phyloP scores from a whole-genome alignment of 2,888 invertebrate species.

The Unio delphinus region DNA sequence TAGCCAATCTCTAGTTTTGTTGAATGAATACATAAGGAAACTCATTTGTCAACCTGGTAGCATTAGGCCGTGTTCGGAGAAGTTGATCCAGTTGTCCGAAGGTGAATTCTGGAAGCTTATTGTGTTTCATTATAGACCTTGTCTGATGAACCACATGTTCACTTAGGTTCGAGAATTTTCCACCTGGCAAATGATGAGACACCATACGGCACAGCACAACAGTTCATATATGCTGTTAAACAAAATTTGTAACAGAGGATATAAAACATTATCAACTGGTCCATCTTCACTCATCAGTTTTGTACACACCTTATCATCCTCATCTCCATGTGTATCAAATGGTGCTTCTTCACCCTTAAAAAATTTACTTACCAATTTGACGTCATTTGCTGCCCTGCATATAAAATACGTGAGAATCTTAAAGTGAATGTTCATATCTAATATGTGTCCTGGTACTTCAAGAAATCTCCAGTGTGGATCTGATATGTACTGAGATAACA shows the following conservation, averaged over 20 bases:
- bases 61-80: conserved; percentile 22
- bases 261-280: conserved; percentile 7
- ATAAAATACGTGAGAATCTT: conserved; percentile 19
- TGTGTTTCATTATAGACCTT: conserved; percentile 23
- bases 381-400: conserved; percentile 11
- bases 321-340: conserved; percentile 7
- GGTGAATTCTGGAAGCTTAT: conserved; percentile 26
- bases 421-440: conserved; percentile 22
- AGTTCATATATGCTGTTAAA: conserved; percentile 17
- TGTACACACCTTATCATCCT: conserved; percentile 6
- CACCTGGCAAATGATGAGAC: conserved; percentile 23
- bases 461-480: conserved; percentile 23
- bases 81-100: conserved; percentile 31
- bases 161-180: conserved; percentile 13
- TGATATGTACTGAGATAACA: conserved; percentile 18
- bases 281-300: conserved; percentile 3
- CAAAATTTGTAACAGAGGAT: conserved; percentile 14
- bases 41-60: conserved; percentile 25
- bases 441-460: conserved; percentile 17
- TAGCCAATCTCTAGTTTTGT: conserved; percentile 28
- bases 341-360: conserved; percentile 11
- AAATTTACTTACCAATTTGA: conserved; percentile 11
- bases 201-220: conserved; percentile 17
- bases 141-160: conserved; percentile 9
- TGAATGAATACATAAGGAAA: conserved; percentile 26